A percentile compares a stretch with the other conserved stretches of the same genome.
Conservation (phyloP, 2,888 invertebrate genomes). For the Sesamia inferens region DNA sequence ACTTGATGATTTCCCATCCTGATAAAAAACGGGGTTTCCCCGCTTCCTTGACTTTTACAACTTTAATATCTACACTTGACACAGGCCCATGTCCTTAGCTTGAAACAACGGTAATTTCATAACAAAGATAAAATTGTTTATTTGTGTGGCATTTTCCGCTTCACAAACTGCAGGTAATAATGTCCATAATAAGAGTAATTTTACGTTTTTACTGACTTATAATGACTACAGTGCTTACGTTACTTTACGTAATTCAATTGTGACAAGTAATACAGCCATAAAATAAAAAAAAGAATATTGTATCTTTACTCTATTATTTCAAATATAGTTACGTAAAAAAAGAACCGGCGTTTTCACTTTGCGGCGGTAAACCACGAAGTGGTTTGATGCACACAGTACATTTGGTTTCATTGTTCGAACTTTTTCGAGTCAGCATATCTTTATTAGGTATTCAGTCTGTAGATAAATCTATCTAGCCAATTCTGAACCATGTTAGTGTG, state of each 20-base stretch:
- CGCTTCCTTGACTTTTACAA: background rate
- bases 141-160: conserved; percentile 15
- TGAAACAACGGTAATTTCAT: conserved; percentile 27
- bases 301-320: background rate
- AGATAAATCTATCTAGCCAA: background rate
- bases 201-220: conserved; percentile 16
- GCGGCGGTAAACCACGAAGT: background rate
- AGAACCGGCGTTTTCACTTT: background rate
- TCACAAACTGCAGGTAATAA: conserved; percentile 11
- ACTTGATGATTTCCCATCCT: too few species aligned
- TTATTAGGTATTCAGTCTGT: background rate
- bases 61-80: background rate
- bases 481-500: background rate
- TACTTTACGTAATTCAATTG: conserved; percentile 26
- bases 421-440: background rate
- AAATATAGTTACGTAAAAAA: background rate
- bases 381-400: background rate
- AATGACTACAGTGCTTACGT: background rate
- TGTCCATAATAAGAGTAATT: conserved; percentile 2
- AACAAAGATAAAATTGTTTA: background rate
- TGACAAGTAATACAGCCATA: background rate
- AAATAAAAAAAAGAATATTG: conserved; percentile 2
- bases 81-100: conserved; percentile 13
- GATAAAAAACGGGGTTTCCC: too few species aligned
- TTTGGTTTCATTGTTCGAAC: background rate